A percentile compares a stretch with the other conserved stretches of the same genome.
Evolutionary conservation across 2,797 vertebrate genomes (phyloP).

Genomic region (Capromys pilorides): DNA sequence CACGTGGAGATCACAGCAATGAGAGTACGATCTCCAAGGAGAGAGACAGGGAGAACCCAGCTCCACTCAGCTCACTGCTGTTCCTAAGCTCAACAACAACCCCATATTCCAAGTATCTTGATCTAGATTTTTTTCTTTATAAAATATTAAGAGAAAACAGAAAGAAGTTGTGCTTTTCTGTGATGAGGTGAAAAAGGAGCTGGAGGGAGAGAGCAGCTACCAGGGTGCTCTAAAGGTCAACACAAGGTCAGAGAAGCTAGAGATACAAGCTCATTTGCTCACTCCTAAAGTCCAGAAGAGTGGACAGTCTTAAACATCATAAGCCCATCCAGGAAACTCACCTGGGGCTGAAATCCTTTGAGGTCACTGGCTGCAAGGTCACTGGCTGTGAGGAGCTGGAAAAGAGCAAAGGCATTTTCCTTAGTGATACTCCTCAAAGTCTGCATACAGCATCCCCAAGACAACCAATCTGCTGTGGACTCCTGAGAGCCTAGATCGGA

Average conservation of each 20-base stretch:
- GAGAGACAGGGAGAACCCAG: background rate
- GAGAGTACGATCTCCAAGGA: background rate
- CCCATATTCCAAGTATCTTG: background rate
- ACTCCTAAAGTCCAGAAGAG: background rate
- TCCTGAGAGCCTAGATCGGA: background rate
- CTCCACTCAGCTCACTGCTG: background rate
- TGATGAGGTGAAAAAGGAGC: background rate
- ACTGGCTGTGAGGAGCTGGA: constrained; percentile 76
- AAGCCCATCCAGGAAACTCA: constrained; percentile 54
- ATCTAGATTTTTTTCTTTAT: background rate
- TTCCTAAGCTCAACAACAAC: background rate
- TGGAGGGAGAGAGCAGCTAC: background rate
- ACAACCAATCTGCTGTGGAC: background rate
- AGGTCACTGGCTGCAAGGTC: constrained; percentile 79
- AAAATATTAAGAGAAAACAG: constrained; percentile 18
- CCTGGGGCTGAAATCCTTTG: constrained; percentile 83
- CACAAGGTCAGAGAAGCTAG: background rate
- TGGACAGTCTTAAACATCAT: background rate
- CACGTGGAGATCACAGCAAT: constrained; percentile 78
- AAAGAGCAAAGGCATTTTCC: constrained; percentile 60
- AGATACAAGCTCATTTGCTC: background rate
- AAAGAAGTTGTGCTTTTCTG: constrained; percentile 40
- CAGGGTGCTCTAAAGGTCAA: background rate
- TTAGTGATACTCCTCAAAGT: constrained; percentile 56
- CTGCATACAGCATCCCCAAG: background rate